Evolutionary conservation across 2,888 invertebrate genomes (phyloP), one percentile per base, ranked within the genome.

Genomic region (Eustalomyia histrio): DNA sequence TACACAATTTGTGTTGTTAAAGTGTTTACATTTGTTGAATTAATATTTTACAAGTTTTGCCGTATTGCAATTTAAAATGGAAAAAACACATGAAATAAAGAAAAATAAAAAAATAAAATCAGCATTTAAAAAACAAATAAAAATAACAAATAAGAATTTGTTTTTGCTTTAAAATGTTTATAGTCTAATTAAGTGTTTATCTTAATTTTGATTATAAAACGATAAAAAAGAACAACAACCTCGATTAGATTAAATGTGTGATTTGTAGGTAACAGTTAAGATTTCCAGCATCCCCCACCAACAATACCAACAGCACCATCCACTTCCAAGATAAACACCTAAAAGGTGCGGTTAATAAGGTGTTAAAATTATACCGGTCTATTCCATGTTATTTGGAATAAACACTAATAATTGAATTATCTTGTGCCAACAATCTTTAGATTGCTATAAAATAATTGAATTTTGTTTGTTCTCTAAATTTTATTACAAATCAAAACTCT

Each of bases 41-140:
- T 71, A 52, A 53, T 63, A 63, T 43, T 52, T 72, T 43, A 60
- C 63, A 43, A 61, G 52, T 61, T 63, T 53, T 16, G 35, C 58
- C 58, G 35, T 65, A 75, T 65, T 58, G 57, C 50, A 50, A 74
- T 64, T 55, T 55, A 43, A 43, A 2, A 43, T 14, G n/a, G 14
- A 43, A n/a, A 47, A 6, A 29, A 7, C 29, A 29, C 29, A 6
- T n/a, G 2, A n/a, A 47, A 47, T 47, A 47, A 47, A 47, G 1
- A 4, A 47, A 47, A n/a, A 47, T n/a, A n/a, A 47, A 47, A 47
- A n/a, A 7, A 6, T 29, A 29, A 39, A 39, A 14, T 39, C 39
- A 39, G 39, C 39, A 39, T 12, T 39, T 39, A 12, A 4, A 2
- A 39, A 39, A 39, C 12, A 12, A 39, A 14, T 2, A 39, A 39